phyloP scores from a whole-genome alignment of 2,888 invertebrate species.

The Erebia palarica region DNA sequence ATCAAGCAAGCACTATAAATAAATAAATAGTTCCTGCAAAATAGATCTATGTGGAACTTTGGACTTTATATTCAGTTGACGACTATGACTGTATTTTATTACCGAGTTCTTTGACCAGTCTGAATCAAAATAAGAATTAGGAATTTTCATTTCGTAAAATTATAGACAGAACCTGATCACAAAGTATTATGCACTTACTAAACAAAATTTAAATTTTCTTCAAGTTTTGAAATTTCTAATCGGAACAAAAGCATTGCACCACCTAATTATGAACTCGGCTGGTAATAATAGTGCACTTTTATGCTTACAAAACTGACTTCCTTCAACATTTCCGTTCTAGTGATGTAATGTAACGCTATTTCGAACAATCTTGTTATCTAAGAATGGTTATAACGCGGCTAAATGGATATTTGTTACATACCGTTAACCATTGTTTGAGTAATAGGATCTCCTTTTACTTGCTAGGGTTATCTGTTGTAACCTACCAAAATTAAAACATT shows the following conservation, averaged over 20 bases:
- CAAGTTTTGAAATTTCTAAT: neutral
- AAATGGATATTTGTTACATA: constrained; percentile 32
- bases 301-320: constrained; percentile 24
- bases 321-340: constrained; percentile 34
- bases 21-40: too few species aligned
- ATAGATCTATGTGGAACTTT: too few species aligned
- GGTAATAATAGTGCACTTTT: constrained; percentile 9
- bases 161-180: too few species aligned
- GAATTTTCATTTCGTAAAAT: too few species aligned
- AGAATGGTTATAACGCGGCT: constrained; percentile 34
- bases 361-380: constrained; percentile 38
- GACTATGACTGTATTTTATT: too few species aligned
- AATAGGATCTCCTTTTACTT: constrained; percentile 8
- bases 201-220: neutral
- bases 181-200: neutral
- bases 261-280: neutral
- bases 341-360: constrained; percentile 33
- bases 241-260: neutral
- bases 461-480: constrained; percentile 10
- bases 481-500: constrained; percentile 21
- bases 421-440: constrained; percentile 34
- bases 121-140: too few species aligned
- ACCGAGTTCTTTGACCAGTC: too few species aligned
- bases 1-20: too few species aligned
- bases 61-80: too few species aligned